Conservation (phyloP, 2,888 invertebrate genomes). For the Leptopilina syphax region DNA sequence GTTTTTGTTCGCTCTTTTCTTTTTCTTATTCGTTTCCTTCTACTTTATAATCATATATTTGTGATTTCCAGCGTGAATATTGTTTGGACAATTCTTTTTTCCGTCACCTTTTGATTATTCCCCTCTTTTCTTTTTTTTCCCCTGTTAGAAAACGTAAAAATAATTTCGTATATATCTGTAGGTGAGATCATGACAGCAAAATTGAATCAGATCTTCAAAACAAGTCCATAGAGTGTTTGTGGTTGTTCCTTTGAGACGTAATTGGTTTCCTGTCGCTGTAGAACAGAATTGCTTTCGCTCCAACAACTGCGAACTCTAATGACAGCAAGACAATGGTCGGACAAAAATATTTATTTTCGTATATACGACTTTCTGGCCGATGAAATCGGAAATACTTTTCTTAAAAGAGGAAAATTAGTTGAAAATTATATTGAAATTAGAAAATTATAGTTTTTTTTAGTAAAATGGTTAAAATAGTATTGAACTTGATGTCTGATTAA, state of each 20-base stretch:
- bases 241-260: conserved; percentile 18
- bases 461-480: too few species aligned
- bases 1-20: too few species aligned
- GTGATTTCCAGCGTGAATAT: too few species aligned
- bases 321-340: conserved; percentile 13
- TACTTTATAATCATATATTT: too few species aligned
- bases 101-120: neutral
- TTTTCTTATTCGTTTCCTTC: too few species aligned
- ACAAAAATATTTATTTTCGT: conserved; percentile 12
- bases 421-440: too few species aligned
- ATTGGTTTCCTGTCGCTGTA: conserved; percentile 30
- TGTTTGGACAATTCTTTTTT: too few species aligned
- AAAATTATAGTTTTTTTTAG: too few species aligned
- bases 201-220: conserved; percentile 20
- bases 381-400: neutral
- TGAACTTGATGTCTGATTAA: too few species aligned
- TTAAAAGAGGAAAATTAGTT: neutral
- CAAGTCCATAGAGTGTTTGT: conserved; percentile 12
- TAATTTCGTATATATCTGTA: conserved; percentile 11
- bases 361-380: neutral
- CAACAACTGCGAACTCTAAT: neutral
- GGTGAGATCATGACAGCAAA: conserved; percentile 15
- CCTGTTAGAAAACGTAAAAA: neutral
- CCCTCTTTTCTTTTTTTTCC: neutral
- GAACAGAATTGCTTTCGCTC: conserved; percentile 7